Evolutionary conservation across 53 echinoderm and acorn worm genomes (phyloP).

Genomic region (Actinopyga echinites): DNA sequence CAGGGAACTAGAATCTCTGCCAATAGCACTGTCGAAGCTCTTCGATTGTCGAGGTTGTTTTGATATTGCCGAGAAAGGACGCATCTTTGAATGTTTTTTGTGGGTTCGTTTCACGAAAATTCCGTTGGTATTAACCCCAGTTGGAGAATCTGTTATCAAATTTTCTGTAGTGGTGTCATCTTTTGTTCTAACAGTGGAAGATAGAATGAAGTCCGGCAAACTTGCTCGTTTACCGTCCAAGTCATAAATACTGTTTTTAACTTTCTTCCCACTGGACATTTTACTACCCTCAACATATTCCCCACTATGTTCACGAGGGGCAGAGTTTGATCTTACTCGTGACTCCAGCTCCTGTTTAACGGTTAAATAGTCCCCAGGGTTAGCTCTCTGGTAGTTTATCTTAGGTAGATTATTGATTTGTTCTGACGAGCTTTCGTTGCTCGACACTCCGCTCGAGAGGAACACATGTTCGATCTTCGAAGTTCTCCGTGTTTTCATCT

Average conservation of each 20-base stretch:
- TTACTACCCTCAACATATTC: background rate
- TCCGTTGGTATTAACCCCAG: background rate
- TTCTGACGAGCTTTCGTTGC: conserved; percentile 28
- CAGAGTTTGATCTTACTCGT: conserved; percentile 11
- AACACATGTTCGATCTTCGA: conserved; percentile 26
- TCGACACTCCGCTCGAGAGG: conserved; percentile 27
- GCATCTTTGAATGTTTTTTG: conserved; percentile 17
- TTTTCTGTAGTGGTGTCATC: background rate
- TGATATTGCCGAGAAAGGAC: background rate
- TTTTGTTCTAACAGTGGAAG: background rate
- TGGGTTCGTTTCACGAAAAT: conserved; percentile 18
- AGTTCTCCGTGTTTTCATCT: conserved; percentile 50
- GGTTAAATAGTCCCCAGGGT: background rate
- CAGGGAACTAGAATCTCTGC: conserved; percentile 12
- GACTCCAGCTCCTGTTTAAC: background rate
- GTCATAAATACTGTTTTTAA: background rate
- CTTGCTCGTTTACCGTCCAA: conserved; percentile 23
- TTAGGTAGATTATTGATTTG: conserved; percentile 27
- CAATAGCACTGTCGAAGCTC: conserved; percentile 43
- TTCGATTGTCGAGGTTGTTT: conserved; percentile 24
- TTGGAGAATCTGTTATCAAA: background rate
- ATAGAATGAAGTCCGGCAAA: conserved; percentile 23
- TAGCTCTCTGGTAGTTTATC: background rate
- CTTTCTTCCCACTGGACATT: too few relatives aligned
- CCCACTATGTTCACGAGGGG: background rate